Conservation (phyloP, 1,140 invertebrate genomes). For the Aphelenchoides avenae region DNA sequence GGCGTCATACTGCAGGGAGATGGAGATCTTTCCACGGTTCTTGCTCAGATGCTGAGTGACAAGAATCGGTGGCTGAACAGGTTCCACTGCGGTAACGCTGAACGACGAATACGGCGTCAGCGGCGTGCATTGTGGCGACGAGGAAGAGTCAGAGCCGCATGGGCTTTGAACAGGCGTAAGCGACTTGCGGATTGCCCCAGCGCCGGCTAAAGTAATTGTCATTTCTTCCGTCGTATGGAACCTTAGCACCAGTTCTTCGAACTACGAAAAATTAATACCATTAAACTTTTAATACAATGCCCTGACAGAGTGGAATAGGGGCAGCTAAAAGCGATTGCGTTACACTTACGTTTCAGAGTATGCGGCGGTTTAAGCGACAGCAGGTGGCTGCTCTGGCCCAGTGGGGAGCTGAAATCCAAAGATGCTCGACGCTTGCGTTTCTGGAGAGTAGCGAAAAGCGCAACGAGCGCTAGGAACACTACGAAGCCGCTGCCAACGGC, state of each 20-base stretch:
- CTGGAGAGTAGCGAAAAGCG: constrained; percentile 34
- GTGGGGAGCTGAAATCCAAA: constrained; percentile 32
- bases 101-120: constrained; percentile 34
- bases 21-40: constrained; percentile 30
- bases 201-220: neutral
- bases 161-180: no score
- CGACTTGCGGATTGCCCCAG: constrained; percentile 15
- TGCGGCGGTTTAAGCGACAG: constrained; percentile 11
- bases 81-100: constrained; percentile 3
- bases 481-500: constrained; percentile 32
- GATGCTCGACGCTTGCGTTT: constrained; percentile 32
- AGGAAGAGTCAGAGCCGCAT: constrained; percentile 25
- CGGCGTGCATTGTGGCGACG: constrained; percentile 38
- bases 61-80: constrained; percentile 7
- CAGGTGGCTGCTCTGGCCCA: constrained; percentile 22
- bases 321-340: no score
- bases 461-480: constrained; percentile 30
- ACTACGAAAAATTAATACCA: neutral
- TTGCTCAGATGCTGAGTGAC: neutral
- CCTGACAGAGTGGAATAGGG: neutral
- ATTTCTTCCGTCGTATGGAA: neutral
- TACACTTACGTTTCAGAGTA: constrained; percentile 6
- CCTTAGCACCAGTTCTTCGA: neutral
- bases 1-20: constrained; percentile 27
- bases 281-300: neutral